Percentiles rank a stretch among this genome's conserved stretches.
phyloP scores from a whole-genome alignment of 2,888 invertebrate genomes.

The Drosophila nr. perissopoda region DNA sequence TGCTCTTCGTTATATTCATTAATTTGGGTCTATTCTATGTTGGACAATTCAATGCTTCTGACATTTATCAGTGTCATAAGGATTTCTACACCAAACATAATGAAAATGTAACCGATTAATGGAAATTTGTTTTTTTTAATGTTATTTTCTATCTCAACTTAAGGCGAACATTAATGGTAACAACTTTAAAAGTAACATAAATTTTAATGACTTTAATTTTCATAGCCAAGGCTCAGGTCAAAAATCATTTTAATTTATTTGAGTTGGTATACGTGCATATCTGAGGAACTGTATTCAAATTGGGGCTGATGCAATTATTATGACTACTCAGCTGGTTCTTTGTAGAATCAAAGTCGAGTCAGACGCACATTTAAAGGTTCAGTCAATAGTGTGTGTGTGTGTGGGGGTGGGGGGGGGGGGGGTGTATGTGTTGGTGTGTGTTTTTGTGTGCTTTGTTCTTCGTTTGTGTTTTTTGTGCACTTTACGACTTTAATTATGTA shows the following conservation, averaged over 20 bases:
- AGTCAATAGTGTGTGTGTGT: conserved; percentile 15
- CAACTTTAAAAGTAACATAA: not conserved
- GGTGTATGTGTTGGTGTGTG: conserved; percentile 6
- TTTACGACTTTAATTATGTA: conserved; percentile 79
- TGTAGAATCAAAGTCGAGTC: conserved; percentile 25
- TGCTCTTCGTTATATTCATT: not conserved
- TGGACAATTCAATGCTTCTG: not conserved
- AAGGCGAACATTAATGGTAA: not conserved
- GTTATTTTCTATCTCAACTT: not conserved
- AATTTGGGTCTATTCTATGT: not conserved
- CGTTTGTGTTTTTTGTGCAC: conserved; percentile 58
- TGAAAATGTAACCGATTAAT: not conserved
- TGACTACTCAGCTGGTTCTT: not conserved
- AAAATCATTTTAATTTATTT: not conserved
- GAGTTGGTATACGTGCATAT: not conserved
- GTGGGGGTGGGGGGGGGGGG: not conserved
- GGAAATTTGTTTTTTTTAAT: not conserved
- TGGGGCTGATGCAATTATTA: not conserved
- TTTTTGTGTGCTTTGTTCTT: conserved; percentile 17
- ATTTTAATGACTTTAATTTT: not conserved
- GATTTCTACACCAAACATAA: not conserved
- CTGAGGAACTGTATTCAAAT: conserved; percentile 1
- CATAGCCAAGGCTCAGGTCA: not conserved
- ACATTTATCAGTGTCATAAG: not conserved
- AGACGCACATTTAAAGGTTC: conserved; percentile 19